phyloP scores from a whole-genome alignment of 2,797 vertebrate species.

The Vultur gryphus region DNA sequence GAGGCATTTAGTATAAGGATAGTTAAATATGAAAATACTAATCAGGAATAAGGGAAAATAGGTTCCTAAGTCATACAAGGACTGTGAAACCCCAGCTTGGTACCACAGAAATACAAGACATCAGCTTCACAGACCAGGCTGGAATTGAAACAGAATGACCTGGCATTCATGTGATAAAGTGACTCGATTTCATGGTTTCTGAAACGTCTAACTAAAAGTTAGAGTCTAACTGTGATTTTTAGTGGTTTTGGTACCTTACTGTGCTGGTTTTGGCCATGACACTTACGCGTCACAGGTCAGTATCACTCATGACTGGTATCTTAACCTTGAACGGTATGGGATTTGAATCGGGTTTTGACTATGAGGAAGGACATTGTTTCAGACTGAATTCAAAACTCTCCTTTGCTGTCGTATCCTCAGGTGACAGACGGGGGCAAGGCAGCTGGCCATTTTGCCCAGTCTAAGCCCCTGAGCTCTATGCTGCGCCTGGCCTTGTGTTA shows the following conservation, averaged over 20 bases:
- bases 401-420: not conserved
- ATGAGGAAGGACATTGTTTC: not conserved
- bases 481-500: not conserved
- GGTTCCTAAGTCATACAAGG: constrained; percentile 9
- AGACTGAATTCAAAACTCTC: not conserved
- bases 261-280: no score
- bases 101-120: constrained; percentile 1
- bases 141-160: constrained; percentile 22
- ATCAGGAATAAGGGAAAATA: constrained; percentile 32
- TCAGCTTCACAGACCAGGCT: not conserved
- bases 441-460: not conserved
- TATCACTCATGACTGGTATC: not conserved
- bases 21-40: constrained; percentile 50
- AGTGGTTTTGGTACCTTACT: not conserved
- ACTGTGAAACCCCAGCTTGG: not conserved
- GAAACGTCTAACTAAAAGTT: not conserved
- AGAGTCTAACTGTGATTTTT: not conserved
- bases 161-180: constrained; percentile 33
- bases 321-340: constrained; percentile 3
- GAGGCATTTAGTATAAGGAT: constrained; percentile 35
- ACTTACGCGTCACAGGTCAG: not conserved
- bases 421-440: not conserved
- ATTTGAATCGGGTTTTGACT: not conserved
- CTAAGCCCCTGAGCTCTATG: not conserved
- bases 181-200: constrained; percentile 35